Conservation (phyloP, 2,888 invertebrate genomes). For the Myathropa florea region DNA sequence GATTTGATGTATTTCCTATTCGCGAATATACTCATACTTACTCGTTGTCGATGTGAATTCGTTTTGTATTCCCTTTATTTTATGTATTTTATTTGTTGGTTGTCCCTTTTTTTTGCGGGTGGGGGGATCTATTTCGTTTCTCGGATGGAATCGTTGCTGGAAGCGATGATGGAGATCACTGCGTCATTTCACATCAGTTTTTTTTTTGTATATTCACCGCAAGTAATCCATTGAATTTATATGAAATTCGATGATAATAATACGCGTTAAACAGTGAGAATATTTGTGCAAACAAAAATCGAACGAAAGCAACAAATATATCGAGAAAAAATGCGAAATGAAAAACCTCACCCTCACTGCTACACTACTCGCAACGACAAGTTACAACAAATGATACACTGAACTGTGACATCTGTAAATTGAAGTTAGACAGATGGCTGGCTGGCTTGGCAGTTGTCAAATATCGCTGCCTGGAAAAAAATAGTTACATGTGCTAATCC, state of each 20-base stretch:
- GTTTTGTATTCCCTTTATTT: background rate
- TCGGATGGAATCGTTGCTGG: slow-evolving; percentile 4
- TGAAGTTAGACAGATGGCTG: slow-evolving; percentile 50
- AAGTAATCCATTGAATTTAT: background rate
- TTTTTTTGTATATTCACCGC: background rate
- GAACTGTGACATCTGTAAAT: slow-evolving; percentile 30
- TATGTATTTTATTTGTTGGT: background rate
- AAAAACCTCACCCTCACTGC: slow-evolving; percentile 55
- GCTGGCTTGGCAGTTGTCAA: slow-evolving; percentile 63
- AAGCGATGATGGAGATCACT: slow-evolving; percentile 25
- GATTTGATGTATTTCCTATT: background rate
- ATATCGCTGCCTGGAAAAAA: slow-evolving; percentile 37
- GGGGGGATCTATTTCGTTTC: slow-evolving; percentile 6
- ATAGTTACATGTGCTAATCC: background rate
- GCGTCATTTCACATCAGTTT: slow-evolving; percentile 56
- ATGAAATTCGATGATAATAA: background rate
- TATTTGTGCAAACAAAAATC: background rate
- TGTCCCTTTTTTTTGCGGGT: background rate
- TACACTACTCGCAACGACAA: slow-evolving; percentile 31
- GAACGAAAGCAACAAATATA: slow-evolving; percentile 54
- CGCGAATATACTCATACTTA: slow-evolving; percentile 26
- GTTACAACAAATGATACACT: slow-evolving; percentile 52
- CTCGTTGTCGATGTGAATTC: background rate
- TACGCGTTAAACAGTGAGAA: slow-evolving; percentile 29
- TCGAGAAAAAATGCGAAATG: slow-evolving; percentile 9